A percentile compares a stretch with the other conserved stretches of the same genome.
These are phyloP conservation scores for Neoniphon sammara DNA, from an alignment of 2,797 vertebrate genomes.

Conservation along the genomic window DNA sequence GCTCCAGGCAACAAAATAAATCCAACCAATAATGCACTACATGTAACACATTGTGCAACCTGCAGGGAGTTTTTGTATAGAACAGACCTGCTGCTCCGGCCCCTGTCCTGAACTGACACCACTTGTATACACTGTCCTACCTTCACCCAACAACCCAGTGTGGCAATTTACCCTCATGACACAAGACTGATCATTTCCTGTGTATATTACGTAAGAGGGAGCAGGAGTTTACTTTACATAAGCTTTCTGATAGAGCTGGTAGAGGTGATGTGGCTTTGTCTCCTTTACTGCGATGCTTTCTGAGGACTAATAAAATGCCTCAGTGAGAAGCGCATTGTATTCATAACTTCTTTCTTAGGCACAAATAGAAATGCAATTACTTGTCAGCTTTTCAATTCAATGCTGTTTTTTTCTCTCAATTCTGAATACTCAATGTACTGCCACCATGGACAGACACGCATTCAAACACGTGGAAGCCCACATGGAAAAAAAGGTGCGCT, in stretches of 20 bases:
- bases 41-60: slow-evolving; percentile 19
- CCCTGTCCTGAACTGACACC: slow-evolving; percentile 29
- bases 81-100: slow-evolving; percentile 38
- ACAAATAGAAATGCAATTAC: neutral
- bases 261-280: slow-evolving; percentile 1
- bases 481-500: slow-evolving; percentile 37
- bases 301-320: neutral
- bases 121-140: slow-evolving; percentile 13
- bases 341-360: neutral
- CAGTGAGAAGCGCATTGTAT: neutral
- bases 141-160: slow-evolving; percentile 27
- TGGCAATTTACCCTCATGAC: slow-evolving; percentile 32
- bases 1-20: slow-evolving; percentile 2
- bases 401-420: neutral
- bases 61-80: slow-evolving; percentile 14
- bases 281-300: neutral
- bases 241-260: slow-evolving; percentile 21
- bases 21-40: slow-evolving; percentile 27
- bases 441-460: neutral
- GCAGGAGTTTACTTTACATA: slow-evolving; percentile 59
- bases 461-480: slow-evolving; percentile 29
- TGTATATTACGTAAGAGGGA: slow-evolving; percentile 66
- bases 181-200: slow-evolving; percentile 68
- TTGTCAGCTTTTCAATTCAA: neutral
- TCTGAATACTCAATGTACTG: neutral